Base-by-base conservation (phyloP, 2,113 vertebrate species). In the Camelus bactrianus region DNA sequence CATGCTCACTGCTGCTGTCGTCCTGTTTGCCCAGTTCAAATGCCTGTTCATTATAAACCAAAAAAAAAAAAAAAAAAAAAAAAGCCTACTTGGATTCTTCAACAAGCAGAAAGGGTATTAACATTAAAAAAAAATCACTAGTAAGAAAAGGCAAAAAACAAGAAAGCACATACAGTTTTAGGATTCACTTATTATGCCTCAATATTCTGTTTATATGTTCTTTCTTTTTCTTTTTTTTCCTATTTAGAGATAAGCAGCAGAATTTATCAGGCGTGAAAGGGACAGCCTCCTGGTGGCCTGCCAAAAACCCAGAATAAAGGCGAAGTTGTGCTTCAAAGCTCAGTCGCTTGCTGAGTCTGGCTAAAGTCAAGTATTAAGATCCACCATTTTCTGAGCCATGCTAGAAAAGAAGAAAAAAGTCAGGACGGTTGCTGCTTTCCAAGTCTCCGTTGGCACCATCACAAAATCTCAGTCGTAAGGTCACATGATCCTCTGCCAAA, bases 361-460 rank as follows among this genome's bases (percentile, higher is more conserved):
- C 98, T 99, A 99, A 99, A 98, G 98, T 99, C 99, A 99, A 98
- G 97, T 98, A 96, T 98, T 98, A 98, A 98, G 96, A 98, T 99
- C 99, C 99, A 99, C 99, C 99, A 99, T 99, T 99, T 99, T 99
- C 99, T 99, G 98, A 98, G 97, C 98, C 98, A 99, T 98, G 97
- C 91, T 98, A 98, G 98, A 98, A 98, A 98, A 98, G 97, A 98
- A 94, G 98, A 97, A 98, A 98, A 98, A 98, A 98, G 98, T 98
- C 98, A 98, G 98, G 98, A 98, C 97, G 97, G 98, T 98, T 97
- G 98, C 98, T 97, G 98, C 98, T 99, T 98, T 99, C 98, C 98
- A 99, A 99, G 98, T 98, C 98, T 98, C 98, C 97, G 98, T 98
- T 99, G 99, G 99, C 99, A 99, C 98, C 98, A 98, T 98, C 98